Evolutionary conservation across 2,797 vertebrate genomes (phyloP), one percentile per base, ranked within the genome.

Genomic region (Oryzias dopingdopingensis): DNA sequence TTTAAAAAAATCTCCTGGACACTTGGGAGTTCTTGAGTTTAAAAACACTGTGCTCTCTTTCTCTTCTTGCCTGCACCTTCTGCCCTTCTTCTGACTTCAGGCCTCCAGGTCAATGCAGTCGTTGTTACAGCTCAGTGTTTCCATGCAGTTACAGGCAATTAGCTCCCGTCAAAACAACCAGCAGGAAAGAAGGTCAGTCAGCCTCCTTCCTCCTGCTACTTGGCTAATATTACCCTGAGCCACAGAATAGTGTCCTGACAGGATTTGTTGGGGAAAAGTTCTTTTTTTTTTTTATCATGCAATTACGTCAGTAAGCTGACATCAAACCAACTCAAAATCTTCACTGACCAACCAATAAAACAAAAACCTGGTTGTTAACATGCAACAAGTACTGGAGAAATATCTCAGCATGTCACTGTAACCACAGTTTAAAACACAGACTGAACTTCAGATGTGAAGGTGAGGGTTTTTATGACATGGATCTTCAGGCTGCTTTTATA

Each of bases 81-180:
- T 43, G 43, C 42, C 43, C 59, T 57, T 45, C 42, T 22, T 51
- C 60, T 48, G 43, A 60, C n/a, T n/a, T 48, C 51, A 55, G 32
- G 69, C 55, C 45, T 62, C 65, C 56, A 52, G 60, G 69, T 85
- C 70, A 84, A 74, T 83, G 58, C 72, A 66, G 49, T 40, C 65
- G 50, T 86, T 87, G 80, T 88, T 85, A 77, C 32, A 0, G 57
- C 59, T 62, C 54, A 18, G 1, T 67, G 70, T 82, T 77, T 87
- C 72, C 72, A 70, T 74, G 66, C 71, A 79, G 88, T 89, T 86
- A 86, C 77, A 86, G 83, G 68, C 81, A 88, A 90, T 91, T 90
- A 79, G 80, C 73, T 74, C 64, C 73, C 65, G 54, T 86, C 86
- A 86, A 88, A 91, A 89, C 79, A 86, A 59, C 52, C 67, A 62